Evolutionary conservation across 2,113 vertebrate genomes (phyloP), one percentile per base, ranked within the genome.

Genomic region (Hippocampus comes): DNA sequence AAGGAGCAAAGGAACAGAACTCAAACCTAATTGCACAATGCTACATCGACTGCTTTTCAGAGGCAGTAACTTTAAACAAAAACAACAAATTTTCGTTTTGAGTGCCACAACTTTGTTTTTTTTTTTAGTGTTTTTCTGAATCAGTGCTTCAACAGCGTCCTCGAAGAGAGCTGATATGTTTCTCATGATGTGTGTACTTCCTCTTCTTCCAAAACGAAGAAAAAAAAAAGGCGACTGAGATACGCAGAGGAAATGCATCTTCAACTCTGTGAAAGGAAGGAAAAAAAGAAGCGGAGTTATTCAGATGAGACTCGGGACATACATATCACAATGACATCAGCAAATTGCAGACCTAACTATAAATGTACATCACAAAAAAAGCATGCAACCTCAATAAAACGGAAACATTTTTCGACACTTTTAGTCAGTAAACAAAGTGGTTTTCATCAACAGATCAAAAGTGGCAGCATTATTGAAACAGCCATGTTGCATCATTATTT

Each of bases 11-110:
- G 43, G 20, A 94, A 94, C 94, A 88, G 81, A 93, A 94, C 94
- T 89, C 76, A 93, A 91, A 95, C 95, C 94, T 97, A 96, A 95
- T 96, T 97, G 96, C 95, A 96, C 92, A 94, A 95, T 97, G 96
- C 96, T 99, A 99, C 96, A 98, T 98, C 84, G 87, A 92, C 94
- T 91, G 96, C 95, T 97, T 89, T 89, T 94, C 91, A 94, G 94
- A 96, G 94, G 95, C 95, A 95, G 94, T 88, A 93, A 93, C 93
- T 92, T 94, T 68, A 84, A 12, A 48, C 14, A 42, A 64, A 64
- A 66, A 5, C 48, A 87, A 53, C 6, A 56, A n/a, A 23, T 56
- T 93, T 93, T 23, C 7, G 6, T 48, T 66, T 66, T 66, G 93
- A 95, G 91, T 94, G 96, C 95, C 96, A 94, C 84, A 91, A 92